These are phyloP conservation scores for Corbicula japonica DNA, from an alignment of 2,888 invertebrate species.

Conservation along the genomic window DNA sequence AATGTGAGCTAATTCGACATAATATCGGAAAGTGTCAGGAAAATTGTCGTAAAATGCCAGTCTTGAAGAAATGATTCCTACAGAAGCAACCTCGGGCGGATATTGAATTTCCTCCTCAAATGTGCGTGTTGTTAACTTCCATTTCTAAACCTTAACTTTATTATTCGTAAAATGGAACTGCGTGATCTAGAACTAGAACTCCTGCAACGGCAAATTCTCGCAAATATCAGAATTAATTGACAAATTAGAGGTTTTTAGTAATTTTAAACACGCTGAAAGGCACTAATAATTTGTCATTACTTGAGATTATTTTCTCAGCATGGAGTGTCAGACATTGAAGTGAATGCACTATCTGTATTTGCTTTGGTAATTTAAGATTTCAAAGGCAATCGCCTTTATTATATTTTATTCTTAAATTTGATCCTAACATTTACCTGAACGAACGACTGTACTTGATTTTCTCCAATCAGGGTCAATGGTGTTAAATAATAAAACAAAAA, in stretches of 20 bases:
- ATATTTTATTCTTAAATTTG: too few species aligned
- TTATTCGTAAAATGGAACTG: conserved; percentile 55
- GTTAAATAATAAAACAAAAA: too few species aligned
- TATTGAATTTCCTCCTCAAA: conserved; percentile 67
- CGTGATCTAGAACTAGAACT: conserved; percentile 37
- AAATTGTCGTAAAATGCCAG: conserved; percentile 64
- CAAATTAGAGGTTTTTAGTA: conserved; percentile 48
- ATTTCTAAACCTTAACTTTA: conserved; percentile 53
- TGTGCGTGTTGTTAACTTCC: conserved; percentile 45
- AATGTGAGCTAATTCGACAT: conserved; percentile 64
- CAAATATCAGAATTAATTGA: conserved; percentile 65
- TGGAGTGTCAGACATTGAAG: too few species aligned
- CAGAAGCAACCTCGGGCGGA: conserved; percentile 27
- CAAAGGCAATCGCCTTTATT: too few species aligned
- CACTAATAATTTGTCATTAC: conserved; percentile 31
- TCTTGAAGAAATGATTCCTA: conserved; percentile 35
- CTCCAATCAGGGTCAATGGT: too few species aligned
- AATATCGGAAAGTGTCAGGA: conserved; percentile 65
- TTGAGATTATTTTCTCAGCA: conserved; percentile 17
- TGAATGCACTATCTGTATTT: too few species aligned
- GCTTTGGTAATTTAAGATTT: too few species aligned
- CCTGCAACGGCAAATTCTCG: conserved; percentile 61
- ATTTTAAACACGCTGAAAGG: conserved; percentile 23
- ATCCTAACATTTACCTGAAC: too few species aligned
- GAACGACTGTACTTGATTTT: too few species aligned